These are phyloP conservation scores for Dendrocopos noguchii DNA, from an alignment of 2,113 vertebrate genomes.

Conservation along the genomic window DNA sequence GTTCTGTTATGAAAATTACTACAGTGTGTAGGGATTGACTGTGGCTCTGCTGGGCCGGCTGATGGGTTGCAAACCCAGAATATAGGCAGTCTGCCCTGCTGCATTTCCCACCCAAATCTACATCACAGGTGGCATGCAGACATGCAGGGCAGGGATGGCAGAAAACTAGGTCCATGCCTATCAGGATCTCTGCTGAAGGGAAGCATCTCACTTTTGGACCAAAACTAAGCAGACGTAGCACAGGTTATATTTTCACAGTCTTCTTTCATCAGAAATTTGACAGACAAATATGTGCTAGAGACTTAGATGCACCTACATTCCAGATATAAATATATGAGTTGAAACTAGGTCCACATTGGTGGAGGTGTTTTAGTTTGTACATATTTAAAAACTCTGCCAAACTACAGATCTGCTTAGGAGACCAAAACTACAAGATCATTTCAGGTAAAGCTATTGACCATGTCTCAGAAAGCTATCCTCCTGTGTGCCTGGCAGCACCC, in stretches of 20 bases:
- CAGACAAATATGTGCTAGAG: background rate
- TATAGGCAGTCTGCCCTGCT: rapidly evolving
- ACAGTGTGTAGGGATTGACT: background rate
- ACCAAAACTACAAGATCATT: background rate
- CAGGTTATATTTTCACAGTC: background rate
- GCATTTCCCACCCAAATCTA: background rate
- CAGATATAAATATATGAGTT: background rate
- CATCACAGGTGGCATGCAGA: rapidly evolving
- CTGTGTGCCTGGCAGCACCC: background rate
- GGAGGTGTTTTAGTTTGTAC: background rate
- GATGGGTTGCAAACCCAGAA: background rate
- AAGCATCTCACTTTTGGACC: background rate
- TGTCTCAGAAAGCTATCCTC: background rate
- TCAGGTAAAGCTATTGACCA: background rate
- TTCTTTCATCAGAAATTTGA: background rate
- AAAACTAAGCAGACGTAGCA: background rate
- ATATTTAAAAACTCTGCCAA: background rate
- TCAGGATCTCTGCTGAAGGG: background rate
- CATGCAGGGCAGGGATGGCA: background rate
- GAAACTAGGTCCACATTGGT: background rate
- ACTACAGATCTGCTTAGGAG: background rate
- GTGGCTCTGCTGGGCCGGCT: background rate
- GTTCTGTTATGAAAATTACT: rapidly evolving
- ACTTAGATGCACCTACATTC: background rate
- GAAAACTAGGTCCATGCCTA: background rate